These are phyloP conservation scores for Drosophila birchii DNA, from an alignment of 2,888 invertebrate genomes.

Conservation along the genomic window DNA sequence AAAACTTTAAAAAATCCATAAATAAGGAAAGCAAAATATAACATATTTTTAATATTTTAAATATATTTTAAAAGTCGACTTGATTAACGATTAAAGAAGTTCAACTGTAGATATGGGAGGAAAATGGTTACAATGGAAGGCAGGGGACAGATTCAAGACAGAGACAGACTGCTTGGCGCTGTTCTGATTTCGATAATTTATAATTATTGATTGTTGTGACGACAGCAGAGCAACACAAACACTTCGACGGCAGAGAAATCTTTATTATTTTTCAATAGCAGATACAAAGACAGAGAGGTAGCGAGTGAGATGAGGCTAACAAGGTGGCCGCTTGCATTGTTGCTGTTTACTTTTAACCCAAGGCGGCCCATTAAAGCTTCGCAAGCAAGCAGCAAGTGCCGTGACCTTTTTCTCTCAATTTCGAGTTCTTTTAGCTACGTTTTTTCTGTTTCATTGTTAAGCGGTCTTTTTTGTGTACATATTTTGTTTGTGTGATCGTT, in stretches of 20 bases:
- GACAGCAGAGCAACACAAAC: slow-evolving; percentile 18
- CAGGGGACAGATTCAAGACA: slow-evolving; percentile 9
- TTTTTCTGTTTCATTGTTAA: slow-evolving; percentile 20
- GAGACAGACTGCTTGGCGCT: slow-evolving; percentile 42
- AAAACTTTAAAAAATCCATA: no score
- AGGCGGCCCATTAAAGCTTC: slow-evolving; percentile 74
- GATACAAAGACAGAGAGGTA: slow-evolving; percentile 5
- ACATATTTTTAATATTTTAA: not conserved
- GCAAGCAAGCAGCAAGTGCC: slow-evolving; percentile 65
- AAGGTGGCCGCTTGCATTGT: slow-evolving; percentile 26
- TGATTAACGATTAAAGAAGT: not conserved
- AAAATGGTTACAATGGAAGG: not conserved
- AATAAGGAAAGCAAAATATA: not conserved
- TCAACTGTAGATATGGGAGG: slow-evolving; percentile 7
- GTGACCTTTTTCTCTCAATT: slow-evolving; percentile 72
- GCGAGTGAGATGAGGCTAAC: slow-evolving; percentile 1
- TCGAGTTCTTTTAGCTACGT: slow-evolving; percentile 61
- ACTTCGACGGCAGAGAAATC: slow-evolving; percentile 67
- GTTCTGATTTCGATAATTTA: slow-evolving; percentile 32
- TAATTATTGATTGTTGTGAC: slow-evolving; percentile 34
- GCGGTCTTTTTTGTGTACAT: slow-evolving; percentile 9
- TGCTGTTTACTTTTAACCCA: slow-evolving; percentile 46
- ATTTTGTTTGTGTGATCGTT: slow-evolving; percentile 32
- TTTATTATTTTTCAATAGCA: slow-evolving; percentile 35
- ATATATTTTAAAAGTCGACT: not conserved